Evolutionary conservation across 2,113 vertebrate genomes (phyloP).

Genomic region (Pedionomus torquatus): DNA sequence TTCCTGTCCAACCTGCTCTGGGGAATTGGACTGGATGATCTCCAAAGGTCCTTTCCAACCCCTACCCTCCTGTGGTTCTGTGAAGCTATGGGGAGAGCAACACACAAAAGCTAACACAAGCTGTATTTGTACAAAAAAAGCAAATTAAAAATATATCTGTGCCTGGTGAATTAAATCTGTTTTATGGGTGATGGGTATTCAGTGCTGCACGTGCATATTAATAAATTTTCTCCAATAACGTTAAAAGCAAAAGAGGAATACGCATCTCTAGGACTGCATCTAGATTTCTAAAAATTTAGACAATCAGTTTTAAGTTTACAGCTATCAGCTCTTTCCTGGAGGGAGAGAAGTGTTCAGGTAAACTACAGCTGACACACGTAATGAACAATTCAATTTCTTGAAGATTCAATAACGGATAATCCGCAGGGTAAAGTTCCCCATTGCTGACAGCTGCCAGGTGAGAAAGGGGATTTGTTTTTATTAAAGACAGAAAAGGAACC

Average conservation of each 20-base stretch:
- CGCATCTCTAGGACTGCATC: background rate
- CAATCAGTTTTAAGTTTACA: background rate
- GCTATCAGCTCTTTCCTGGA: background rate
- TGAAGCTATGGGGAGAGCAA: background rate
- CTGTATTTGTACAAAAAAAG: background rate
- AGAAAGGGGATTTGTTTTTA: conserved; percentile 30
- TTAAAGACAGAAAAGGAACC: background rate
- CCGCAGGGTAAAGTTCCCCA: conserved; percentile 15
- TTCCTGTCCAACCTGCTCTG: too few relatives aligned
- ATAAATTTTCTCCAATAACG: background rate
- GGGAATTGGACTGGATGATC: too few relatives aligned
- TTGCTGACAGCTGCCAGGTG: conserved; percentile 47
- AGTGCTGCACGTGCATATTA: too few relatives aligned
- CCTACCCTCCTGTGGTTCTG: too few relatives aligned
- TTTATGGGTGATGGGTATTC: background rate
- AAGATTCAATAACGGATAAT: conserved; percentile 54
- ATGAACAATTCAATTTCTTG: conserved; percentile 53
- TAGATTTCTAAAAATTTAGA: background rate
- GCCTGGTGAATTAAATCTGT: background rate
- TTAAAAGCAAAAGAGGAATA: background rate
- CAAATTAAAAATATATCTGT: background rate
- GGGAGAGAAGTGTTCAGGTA: background rate
- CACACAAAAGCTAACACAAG: background rate
- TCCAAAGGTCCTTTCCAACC: too few relatives aligned
- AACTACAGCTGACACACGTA: conserved; percentile 32